phyloP scores from a whole-genome alignment of 2,888 invertebrate species.

The Pegoplata infirma region DNA sequence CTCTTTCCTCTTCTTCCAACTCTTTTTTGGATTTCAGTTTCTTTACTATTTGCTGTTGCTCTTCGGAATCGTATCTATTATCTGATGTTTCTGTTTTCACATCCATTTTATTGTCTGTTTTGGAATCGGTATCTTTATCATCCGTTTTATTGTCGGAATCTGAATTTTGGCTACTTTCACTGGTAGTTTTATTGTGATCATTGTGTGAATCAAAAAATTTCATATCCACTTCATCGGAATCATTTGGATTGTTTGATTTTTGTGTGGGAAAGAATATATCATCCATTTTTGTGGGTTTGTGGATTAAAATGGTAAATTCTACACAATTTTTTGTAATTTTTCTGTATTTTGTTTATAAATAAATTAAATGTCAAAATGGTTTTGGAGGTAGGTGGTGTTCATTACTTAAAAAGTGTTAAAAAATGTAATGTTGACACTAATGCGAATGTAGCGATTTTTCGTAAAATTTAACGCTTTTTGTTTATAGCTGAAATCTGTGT shows the following conservation, averaged over 20 bases:
- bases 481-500: no score
- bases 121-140: constrained; percentile 37
- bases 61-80: constrained; percentile 43
- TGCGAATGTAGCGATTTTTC: no score
- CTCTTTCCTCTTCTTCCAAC: constrained; percentile 94
- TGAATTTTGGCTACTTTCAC: constrained; percentile 37
- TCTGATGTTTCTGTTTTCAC: constrained; percentile 43
- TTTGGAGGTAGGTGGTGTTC: background rate
- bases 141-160: constrained; percentile 39
- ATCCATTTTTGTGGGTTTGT: constrained; percentile 66
- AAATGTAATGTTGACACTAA: no score
- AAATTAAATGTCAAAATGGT: background rate
- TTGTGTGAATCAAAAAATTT: constrained; percentile 69
- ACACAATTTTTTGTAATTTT: background rate
- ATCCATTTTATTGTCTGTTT: constrained; percentile 7
- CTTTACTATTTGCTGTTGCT: constrained; percentile 77
- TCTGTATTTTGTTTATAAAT: background rate
- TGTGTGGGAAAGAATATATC: constrained; percentile 71
- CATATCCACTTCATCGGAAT: constrained; percentile 70
- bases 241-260: constrained; percentile 59
- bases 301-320: background rate
- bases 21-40: constrained; percentile 89
- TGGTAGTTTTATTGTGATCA: constrained; percentile 23
- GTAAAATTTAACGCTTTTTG: no score
- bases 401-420: no score